phyloP scores from a whole-genome alignment of 2,113 vertebrate genomes.

The Ellobius talpinus region DNA sequence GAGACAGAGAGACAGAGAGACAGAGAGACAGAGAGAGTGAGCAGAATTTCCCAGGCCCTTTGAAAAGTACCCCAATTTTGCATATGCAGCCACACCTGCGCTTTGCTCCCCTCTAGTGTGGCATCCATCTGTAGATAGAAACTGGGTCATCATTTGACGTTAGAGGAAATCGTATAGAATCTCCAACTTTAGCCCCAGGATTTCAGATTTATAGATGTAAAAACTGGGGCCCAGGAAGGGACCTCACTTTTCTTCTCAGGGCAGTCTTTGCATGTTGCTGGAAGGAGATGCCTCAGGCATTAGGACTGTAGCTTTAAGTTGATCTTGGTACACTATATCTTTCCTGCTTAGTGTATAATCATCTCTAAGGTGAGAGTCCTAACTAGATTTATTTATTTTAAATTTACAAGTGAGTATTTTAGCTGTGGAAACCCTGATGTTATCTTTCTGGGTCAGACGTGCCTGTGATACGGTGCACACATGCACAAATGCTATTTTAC shows the following conservation, averaged over 20 bases:
- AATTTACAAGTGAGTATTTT: not conserved
- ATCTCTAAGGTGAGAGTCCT: not conserved
- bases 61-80: not conserved
- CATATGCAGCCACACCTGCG: fast-evolving
- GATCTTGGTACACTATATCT: not conserved
- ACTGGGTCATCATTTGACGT: slow-evolving; percentile 1
- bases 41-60: not conserved
- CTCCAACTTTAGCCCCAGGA: slow-evolving; percentile 9
- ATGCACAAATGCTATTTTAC: not conserved
- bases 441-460: not conserved
- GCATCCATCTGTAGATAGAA: not conserved
- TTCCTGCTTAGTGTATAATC: not conserved
- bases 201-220: not conserved
- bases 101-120: not conserved
- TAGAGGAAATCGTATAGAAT: not conserved
- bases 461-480: not conserved
- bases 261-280: not conserved
- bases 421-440: not conserved
- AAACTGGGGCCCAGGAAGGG: not conserved
- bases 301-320: not conserved
- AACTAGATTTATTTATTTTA: not conserved
- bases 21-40: too few species aligned
- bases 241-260: not conserved
- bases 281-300: not conserved
- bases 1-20: too few species aligned